phyloP scores from a whole-genome alignment of 1,140 invertebrate genomes.

The Acromyrmex echinatior region DNA sequence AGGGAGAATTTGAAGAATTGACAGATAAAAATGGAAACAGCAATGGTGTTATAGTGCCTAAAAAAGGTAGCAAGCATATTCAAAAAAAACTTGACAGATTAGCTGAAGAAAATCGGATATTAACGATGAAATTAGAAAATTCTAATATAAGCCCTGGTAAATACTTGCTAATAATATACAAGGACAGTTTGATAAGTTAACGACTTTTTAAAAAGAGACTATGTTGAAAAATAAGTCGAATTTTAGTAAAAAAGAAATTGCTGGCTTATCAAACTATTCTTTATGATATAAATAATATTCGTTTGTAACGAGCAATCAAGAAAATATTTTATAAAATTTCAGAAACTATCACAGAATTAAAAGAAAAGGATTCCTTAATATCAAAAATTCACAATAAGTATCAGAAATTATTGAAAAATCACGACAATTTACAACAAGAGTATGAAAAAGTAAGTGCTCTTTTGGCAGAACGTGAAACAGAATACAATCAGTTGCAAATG shows the following conservation, averaged over 20 bases:
- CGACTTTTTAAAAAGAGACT: too few relatives aligned
- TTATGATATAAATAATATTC: background rate
- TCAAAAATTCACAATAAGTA: constrained; percentile 78
- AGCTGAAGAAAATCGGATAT: constrained; percentile 80
- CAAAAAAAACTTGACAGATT: constrained; percentile 83
- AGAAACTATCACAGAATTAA: constrained; percentile 17
- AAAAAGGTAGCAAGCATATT: constrained; percentile 78
- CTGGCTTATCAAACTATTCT: background rate
- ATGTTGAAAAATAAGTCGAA: too few relatives aligned
- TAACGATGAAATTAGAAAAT: constrained; percentile 80
- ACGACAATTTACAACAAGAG: constrained; percentile 70
- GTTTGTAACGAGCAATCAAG: background rate
- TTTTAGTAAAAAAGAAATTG: too few relatives aligned
- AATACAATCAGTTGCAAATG: constrained; percentile 74
- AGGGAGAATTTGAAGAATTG: constrained; percentile 51
- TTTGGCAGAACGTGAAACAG: constrained; percentile 76
- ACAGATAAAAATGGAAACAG: constrained; percentile 51
- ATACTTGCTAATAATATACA: background rate
- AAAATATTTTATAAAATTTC: constrained; percentile 17
- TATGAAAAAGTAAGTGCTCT: constrained; percentile 69
- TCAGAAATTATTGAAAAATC: constrained; percentile 78
- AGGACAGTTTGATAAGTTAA: too few relatives aligned
- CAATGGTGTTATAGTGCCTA: constrained; percentile 56
- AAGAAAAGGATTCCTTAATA: constrained; percentile 75
- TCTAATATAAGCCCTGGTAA: constrained; percentile 75